Evolutionary conservation across 92 coral and sea anemone species (phyloP).

Genomic region (Parazoanthus swiftii): DNA sequence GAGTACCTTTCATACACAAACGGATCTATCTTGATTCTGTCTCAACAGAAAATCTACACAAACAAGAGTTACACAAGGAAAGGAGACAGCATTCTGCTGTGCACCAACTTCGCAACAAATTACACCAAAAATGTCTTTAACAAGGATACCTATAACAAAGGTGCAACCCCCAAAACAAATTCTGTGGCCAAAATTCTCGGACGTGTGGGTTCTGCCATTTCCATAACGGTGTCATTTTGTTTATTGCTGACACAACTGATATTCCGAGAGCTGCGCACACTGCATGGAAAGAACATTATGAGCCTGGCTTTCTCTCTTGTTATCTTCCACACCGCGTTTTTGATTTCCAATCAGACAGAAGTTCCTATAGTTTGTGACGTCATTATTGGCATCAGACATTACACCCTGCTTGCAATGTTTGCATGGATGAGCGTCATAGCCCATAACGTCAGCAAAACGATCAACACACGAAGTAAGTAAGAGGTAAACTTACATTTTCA

Average conservation of each 20-base stretch:
- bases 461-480: background rate
- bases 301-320: background rate
- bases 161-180: background rate
- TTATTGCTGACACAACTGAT: background rate
- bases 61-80: background rate
- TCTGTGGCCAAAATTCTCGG: background rate
- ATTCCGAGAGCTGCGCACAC: conserved; percentile 9
- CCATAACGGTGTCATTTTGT: background rate
- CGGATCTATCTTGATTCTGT: conserved; percentile 4
- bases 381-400: conserved; percentile 9
- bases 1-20: background rate
- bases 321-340: background rate
- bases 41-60: background rate
- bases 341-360: background rate
- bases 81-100: background rate
- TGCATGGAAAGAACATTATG: background rate
- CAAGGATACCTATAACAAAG: background rate
- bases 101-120: conserved; percentile 8
- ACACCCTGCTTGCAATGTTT: background rate
- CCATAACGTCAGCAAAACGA: background rate
- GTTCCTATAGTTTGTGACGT: background rate
- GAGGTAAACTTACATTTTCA: too few relatives aligned
- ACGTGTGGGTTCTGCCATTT: background rate
- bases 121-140: background rate
- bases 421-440: conserved; percentile 7